Conservation (phyloP, 2,888 invertebrate species). For the Stenichneumon culpator region DNA sequence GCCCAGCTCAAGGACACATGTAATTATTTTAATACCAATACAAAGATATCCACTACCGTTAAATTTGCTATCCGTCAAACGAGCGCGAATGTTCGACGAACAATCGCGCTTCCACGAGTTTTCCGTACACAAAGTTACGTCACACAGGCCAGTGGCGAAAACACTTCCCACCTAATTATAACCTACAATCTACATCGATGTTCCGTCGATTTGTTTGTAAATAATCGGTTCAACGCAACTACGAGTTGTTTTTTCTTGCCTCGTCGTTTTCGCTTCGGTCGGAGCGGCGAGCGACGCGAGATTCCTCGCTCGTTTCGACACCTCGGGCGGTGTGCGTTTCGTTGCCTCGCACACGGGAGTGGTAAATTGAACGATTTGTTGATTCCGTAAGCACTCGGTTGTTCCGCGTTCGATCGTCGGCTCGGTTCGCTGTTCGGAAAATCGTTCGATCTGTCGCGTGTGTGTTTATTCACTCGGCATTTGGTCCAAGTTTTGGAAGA, state of each 20-base stretch:
- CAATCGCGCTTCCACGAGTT: slow-evolving; percentile 11
- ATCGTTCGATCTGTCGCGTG: too few relatives aligned
- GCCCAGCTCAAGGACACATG: slow-evolving; percentile 70
- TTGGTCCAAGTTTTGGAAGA: too few relatives aligned
- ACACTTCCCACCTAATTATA: slow-evolving; percentile 64
- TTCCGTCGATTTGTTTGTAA: slow-evolving; percentile 65
- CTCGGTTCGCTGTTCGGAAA: not conserved
- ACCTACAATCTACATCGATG: slow-evolving; percentile 61
- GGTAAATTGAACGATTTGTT: slow-evolving; percentile 12
- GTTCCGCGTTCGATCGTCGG: not conserved
- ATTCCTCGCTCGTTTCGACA: not conserved
- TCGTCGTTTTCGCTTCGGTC: not conserved
- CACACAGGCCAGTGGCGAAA: slow-evolving; percentile 53
- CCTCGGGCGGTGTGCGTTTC: not conserved
- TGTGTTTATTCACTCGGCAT: too few relatives aligned
- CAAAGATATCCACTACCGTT: not conserved
- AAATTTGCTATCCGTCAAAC: not conserved
- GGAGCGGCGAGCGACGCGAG: not conserved
- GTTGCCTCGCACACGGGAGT: not conserved
- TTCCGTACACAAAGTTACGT: slow-evolving; percentile 59
- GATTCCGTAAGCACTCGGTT: not conserved
- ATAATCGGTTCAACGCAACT: slow-evolving; percentile 43
- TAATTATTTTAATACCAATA: slow-evolving; percentile 65
- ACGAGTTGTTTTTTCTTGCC: slow-evolving; percentile 21
- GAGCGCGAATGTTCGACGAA: not conserved